Conservation (phyloP, 2,888 invertebrate species). For the Lithophane socia region DNA sequence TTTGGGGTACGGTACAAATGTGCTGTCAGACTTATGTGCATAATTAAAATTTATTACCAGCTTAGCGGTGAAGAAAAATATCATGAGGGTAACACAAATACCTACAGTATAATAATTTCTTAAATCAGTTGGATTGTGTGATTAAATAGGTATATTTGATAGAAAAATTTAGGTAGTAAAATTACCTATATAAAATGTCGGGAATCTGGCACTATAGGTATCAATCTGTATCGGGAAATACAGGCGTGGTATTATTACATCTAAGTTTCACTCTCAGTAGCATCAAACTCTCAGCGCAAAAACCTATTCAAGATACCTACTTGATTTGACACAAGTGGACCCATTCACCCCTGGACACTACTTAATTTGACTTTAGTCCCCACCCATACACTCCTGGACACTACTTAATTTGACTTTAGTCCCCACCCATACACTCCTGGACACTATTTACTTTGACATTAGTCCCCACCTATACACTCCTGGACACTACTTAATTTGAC, state of each 20-base stretch:
- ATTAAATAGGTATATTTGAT: neutral
- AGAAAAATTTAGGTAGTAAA: neutral
- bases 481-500: no score
- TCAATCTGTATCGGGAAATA: neutral
- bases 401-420: no score
- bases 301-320: neutral
- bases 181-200: neutral
- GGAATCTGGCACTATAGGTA: neutral
- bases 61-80: slow-evolving; percentile 49
- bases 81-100: slow-evolving; percentile 29
- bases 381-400: no score
- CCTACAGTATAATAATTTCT: slow-evolving; percentile 13
- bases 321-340: neutral
- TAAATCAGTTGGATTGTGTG: neutral
- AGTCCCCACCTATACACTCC: no score
- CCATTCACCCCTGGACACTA: neutral
- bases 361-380: no score
- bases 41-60: slow-evolving; percentile 58
- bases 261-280: slow-evolving; percentile 3
- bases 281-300: neutral
- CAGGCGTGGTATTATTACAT: neutral
- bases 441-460: no score
- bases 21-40: slow-evolving; percentile 50
- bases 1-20: slow-evolving; percentile 49
- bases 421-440: no score